Base-by-base conservation (phyloP, 2,113 vertebrate genomes). In the Trogon melanurus region DNA sequence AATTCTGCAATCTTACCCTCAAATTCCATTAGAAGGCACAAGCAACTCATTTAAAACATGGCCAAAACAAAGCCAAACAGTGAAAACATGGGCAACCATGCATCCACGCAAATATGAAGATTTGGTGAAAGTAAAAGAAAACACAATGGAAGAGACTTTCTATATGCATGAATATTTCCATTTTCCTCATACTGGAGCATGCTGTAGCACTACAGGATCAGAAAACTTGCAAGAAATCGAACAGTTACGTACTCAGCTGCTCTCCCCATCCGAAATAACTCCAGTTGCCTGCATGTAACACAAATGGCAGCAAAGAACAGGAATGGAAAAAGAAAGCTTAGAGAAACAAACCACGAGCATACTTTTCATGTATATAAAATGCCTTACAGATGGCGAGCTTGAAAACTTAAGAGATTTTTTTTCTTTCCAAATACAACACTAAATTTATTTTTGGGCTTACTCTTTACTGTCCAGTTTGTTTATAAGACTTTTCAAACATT, bases 251-350 rank as follows among this genome's bases (percentile, higher is more conserved):
- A 99, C 99, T 99, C 97, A 98, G 98, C 88, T 98, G 98, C 84
- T 99, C 98, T 97, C 98, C 98, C 99, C 99, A 99, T 99, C 99
- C 99, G 98, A 99, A 99, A 99, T 99, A 99, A 97, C 97, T 98
- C 98, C 98, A 98, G 98, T 98, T 98, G 99, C 99, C 99, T 99
- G 99, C 97, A 97, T 97, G 98, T 98, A 98, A 96, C 96, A 97
- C 96, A 98, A 97, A 98, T 72, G 97, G 98, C 97, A 98, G 90
- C 96, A 97, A 97, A 97, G 89, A 96, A 98, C 27, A 97, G 95
- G 94, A 97, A 87, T 94, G 89, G 97, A 84, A 97, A 96, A 96
- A 97, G 88, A 97, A 95, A 94, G 41, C 89, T 98, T 97, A 98
- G 96, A 94, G 95, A 53, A 88, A 73, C 67, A 61, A 98, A 91